Percentiles rank a stretch among this genome's conserved stretches.
phyloP scores from a whole-genome alignment of 2,888 invertebrate species.

The Tetropium fuscum region DNA sequence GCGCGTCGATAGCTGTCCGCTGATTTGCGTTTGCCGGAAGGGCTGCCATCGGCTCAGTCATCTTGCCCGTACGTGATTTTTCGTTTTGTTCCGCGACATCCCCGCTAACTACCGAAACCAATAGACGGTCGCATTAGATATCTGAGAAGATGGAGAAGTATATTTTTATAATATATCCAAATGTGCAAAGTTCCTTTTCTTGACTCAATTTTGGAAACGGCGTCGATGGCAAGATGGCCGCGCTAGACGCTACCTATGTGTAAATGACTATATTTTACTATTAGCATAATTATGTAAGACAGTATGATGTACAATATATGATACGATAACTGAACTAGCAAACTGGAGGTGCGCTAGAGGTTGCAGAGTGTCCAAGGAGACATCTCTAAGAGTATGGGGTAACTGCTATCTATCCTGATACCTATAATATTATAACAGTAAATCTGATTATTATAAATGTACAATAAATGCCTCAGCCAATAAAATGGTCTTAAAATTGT shows the following conservation, averaged over 20 bases:
- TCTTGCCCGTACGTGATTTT: slow-evolving; percentile 19
- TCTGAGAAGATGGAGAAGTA: slow-evolving; percentile 3
- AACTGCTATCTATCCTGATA: slow-evolving; percentile 62
- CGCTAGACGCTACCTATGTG: slow-evolving; percentile 52
- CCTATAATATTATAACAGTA: slow-evolving; percentile 65
- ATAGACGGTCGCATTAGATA: too few relatives aligned
- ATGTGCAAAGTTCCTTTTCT: slow-evolving; percentile 10
- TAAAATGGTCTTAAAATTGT: slow-evolving; percentile 64
- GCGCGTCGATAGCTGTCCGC: slow-evolving; percentile 45
- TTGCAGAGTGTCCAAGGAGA: slow-evolving; percentile 47
- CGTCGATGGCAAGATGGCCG: slow-evolving; percentile 26
- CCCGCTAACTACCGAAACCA: too few relatives aligned
- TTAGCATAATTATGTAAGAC: slow-evolving; percentile 54
- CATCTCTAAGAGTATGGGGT: slow-evolving; percentile 63
- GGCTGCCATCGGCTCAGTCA: slow-evolving; percentile 28
- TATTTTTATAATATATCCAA: slow-evolving; percentile 23
- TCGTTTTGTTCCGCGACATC: neutral
- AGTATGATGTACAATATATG: slow-evolving; percentile 51
- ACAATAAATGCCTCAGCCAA: slow-evolving; percentile 68
- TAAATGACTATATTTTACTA: slow-evolving; percentile 65
- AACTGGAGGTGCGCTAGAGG: slow-evolving; percentile 48
- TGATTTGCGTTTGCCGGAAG: slow-evolving; percentile 30
- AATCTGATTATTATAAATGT: slow-evolving; percentile 66
- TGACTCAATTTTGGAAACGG: neutral
- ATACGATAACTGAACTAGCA: slow-evolving; percentile 52